Base-by-base conservation (phyloP, 2,797 vertebrate genomes). In the Parauchenoglanis ngamensis region DNA sequence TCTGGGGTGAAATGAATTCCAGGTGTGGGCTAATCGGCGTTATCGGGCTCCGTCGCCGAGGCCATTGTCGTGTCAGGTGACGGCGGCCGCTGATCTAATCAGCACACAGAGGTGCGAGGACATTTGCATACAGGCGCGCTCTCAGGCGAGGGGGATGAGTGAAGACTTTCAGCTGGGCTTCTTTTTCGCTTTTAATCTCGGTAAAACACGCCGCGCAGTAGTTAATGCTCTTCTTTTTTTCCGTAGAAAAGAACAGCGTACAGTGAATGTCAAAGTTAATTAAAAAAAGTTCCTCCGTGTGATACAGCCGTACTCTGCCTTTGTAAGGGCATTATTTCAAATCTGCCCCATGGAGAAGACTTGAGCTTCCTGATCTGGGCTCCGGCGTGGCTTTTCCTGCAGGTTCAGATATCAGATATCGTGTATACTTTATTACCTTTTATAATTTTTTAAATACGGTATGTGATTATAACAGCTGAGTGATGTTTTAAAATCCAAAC, bases 101-200 rank as follows among this genome's bases (percentile, higher is more conserved):
- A 94, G 89, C 93, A 93, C 90, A 93, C 92, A 94, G 89, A 91
- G 86, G 83, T 87, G 73, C 67, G 65, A 85, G 75, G 85, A 91
- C 90, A 93, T 94, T 93, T 91, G 88, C 92, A 94, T 93, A 89
- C 89, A 92, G 89, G 89, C 88, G 59, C 57, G 31, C 73, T 77
- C 73, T 65, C 83, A 77, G 52, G 40, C 31, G 19, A 46, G 25
- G 17, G 87, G 85, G 68, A 83, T 84, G 86, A 90, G 80, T 88
- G 85, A 91, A 81, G 46, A 67, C 76, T 81, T 80, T 86, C 76
- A 82, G 52, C 56, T 80, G 68, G 49, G 25, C 23, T 82, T 81
- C 44, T 67, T n/a, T 67, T 67, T 15, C 52, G 49, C 59, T 67
- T 68, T 83, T 83, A 68, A 83, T 83, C 63, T 31, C 23, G 3